Conservation (phyloP, 2,888 invertebrate genomes). For the Dendrolimus houi region DNA sequence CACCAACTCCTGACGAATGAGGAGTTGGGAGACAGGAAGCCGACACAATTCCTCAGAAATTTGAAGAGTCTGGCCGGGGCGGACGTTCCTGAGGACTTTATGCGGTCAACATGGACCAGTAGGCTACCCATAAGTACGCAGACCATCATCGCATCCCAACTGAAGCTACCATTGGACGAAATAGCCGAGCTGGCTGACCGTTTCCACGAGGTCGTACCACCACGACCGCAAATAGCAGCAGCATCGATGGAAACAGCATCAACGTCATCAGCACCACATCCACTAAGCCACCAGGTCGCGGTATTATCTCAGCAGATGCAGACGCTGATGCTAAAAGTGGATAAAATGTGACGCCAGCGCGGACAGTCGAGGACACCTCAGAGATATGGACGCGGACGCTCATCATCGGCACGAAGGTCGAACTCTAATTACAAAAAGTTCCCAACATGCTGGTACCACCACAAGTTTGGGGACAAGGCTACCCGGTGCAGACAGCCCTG, state of each 20-base stretch:
- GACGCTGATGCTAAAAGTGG: neutral
- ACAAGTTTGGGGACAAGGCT: slow-evolving; percentile 6
- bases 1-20: slow-evolving; percentile 15
- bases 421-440: slow-evolving; percentile 7
- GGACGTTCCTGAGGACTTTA: slow-evolving; percentile 8
- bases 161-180: slow-evolving; percentile 1
- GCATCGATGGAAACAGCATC: neutral
- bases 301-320: neutral
- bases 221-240: slow-evolving; percentile 3
- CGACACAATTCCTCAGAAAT: slow-evolving; percentile 14
- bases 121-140: slow-evolving; percentile 8
- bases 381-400: neutral
- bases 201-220: slow-evolving; percentile 6
- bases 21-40: slow-evolving; percentile 15
- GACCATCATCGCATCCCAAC: slow-evolving; percentile 7
- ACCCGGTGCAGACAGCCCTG: slow-evolving; percentile 10
- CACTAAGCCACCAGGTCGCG: neutral
- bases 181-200: slow-evolving; percentile 9
- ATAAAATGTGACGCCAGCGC: neutral
- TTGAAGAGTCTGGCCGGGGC: slow-evolving; percentile 10
- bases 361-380: neutral
- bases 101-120: slow-evolving; percentile 10
- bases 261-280: neutral
- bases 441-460: slow-evolving; percentile 16
- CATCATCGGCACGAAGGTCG: slow-evolving; percentile 1